phyloP scores from a whole-genome alignment of 2,888 invertebrate species.

The Disparrhopalites patrizii region DNA sequence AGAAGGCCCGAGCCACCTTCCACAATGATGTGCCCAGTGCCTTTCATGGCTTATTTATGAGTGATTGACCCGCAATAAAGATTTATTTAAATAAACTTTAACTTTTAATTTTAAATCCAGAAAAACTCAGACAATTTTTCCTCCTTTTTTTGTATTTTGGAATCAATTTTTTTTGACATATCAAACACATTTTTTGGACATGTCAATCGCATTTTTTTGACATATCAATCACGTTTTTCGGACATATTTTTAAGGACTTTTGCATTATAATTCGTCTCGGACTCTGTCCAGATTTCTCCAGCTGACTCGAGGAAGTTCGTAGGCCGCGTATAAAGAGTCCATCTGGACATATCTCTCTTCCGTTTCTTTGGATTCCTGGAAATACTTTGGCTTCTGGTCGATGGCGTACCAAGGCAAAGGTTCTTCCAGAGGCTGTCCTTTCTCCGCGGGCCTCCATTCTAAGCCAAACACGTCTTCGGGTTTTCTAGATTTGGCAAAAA shows the following conservation, averaged over 20 bases:
- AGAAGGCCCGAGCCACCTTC: conserved; percentile 51
- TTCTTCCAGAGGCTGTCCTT: background rate
- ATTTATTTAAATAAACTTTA: no score
- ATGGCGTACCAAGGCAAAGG: background rate
- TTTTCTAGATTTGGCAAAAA: background rate
- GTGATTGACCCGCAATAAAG: background rate
- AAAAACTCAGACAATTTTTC: no score
- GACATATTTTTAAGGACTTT: no score
- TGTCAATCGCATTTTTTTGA: no score
- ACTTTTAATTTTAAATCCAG: no score
- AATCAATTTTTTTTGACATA: no score
- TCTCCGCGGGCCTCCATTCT: background rate
- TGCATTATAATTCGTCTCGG: no score
- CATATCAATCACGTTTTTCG: no score
- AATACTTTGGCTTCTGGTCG: background rate
- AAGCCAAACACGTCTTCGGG: background rate
- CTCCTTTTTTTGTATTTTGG: no score
- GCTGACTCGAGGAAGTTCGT: background rate
- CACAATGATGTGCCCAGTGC: conserved; percentile 48
- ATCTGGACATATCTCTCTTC: background rate
- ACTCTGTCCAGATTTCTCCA: background rate
- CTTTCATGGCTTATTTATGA: conserved; percentile 49
- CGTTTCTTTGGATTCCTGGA: background rate
- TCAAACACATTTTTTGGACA: no score
- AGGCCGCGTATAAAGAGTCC: background rate